A percentile compares a stretch with the other conserved stretches of the same genome.
These are phyloP conservation scores for Agrotis puta DNA, from an alignment of 2,888 invertebrate genomes.

Conservation along the genomic window DNA sequence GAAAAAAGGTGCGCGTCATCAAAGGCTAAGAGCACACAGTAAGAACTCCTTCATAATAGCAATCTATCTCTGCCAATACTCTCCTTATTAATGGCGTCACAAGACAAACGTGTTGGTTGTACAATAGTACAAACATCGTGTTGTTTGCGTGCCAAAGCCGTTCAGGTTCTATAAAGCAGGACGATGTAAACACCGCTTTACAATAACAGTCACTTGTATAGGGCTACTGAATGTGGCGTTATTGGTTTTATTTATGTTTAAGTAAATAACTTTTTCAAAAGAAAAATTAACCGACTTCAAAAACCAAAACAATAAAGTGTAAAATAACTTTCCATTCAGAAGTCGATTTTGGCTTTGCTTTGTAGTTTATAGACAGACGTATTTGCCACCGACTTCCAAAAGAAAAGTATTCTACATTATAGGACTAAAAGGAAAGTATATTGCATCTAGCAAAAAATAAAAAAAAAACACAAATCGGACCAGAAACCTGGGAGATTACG, in stretches of 20 bases:
- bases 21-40: slow-evolving; percentile 33
- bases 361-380: too few species aligned
- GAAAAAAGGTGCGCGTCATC: slow-evolving; percentile 27
- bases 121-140: slow-evolving; percentile 73
- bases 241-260: not conserved
- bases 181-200: slow-evolving; percentile 81
- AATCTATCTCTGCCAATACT: slow-evolving; percentile 66
- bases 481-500: too few species aligned
- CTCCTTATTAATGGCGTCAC: slow-evolving; percentile 68
- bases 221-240: slow-evolving; percentile 38
- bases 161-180: slow-evolving; percentile 77
- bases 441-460: too few species aligned
- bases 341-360: too few species aligned
- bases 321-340: too few species aligned
- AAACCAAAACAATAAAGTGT: too few species aligned
- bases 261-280: not conserved
- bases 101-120: slow-evolving; percentile 69
- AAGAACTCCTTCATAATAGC: slow-evolving; percentile 36
- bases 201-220: slow-evolving; percentile 61
- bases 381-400: too few species aligned
- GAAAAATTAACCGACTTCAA: too few species aligned
- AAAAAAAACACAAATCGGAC: too few species aligned
- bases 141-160: slow-evolving; percentile 76
- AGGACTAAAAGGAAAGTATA: too few species aligned
- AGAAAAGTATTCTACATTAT: too few species aligned